A percentile compares a stretch with the other conserved stretches of the same genome.
Evolutionary conservation across 2,113 vertebrate genomes (phyloP).

Genomic region (Cheirogaleus medius): DNA sequence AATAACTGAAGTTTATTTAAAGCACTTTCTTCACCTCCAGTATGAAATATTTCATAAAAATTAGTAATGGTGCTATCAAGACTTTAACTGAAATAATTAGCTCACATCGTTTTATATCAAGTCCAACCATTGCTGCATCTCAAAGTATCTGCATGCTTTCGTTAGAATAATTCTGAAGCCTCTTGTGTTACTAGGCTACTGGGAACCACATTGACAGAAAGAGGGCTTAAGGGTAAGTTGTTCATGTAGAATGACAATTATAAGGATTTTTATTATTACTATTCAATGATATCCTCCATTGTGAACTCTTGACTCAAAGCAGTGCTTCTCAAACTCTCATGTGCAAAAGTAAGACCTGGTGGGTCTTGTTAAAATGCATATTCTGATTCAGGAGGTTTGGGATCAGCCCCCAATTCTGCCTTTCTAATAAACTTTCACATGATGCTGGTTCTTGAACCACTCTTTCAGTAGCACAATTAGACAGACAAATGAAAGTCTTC

Average conservation of each 20-base stretch:
- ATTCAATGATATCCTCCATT: background rate
- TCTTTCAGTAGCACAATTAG: background rate
- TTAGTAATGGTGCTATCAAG: background rate
- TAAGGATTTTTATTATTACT: background rate
- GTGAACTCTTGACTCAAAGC: background rate
- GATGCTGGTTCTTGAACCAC: background rate
- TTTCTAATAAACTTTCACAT: background rate
- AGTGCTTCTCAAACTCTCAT: background rate
- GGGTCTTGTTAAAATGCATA: background rate
- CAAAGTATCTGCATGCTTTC: background rate
- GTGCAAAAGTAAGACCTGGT: background rate
- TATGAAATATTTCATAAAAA: slow-evolving; percentile 19
- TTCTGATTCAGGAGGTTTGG: background rate
- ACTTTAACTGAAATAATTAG: slow-evolving; percentile 11
- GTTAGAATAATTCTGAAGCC: background rate
- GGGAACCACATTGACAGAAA: background rate
- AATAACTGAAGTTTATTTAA: background rate
- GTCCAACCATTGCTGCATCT: background rate
- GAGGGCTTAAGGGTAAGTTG: background rate
- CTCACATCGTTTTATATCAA: background rate
- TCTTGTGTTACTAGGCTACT: background rate
- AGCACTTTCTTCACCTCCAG: background rate
- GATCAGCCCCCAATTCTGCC: background rate
- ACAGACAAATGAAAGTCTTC: background rate
- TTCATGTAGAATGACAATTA: background rate